phyloP scores from a whole-genome alignment of 1,140 invertebrate species.

The Apis mellifera region Amel_HAv3.1 CM009935.2:4696501-4697000 shows the following conservation, averaged over 20 bases:
- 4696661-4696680: not conserved
- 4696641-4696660: constrained; percentile 18
- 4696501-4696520: not conserved
- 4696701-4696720: constrained; percentile 44
- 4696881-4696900: constrained; percentile 64
- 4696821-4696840: constrained; percentile 59
- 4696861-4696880: constrained; percentile 62
- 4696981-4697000: constrained; percentile 69
- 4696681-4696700: not conserved
- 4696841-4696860: constrained; percentile 4
- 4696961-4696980: constrained; percentile 68
- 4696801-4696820: not conserved
- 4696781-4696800: not conserved
- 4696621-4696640: constrained; percentile 12
- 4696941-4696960: constrained; percentile 62
- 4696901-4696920: constrained; percentile 55
- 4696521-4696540: constrained; percentile 9
- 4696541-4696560: constrained; percentile 50
- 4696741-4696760: constrained; percentile 40
- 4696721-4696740: constrained; percentile 46
- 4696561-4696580: constrained; percentile 46
- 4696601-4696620: constrained; percentile 40
- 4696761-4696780: constrained; percentile 8
- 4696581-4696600: constrained; percentile 49
- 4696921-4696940: constrained; percentile 36